Evolutionary conservation across 2,113 vertebrate genomes (phyloP), one percentile per base, ranked within the genome.

Genomic region (Vulpes ferrilata): DNA sequence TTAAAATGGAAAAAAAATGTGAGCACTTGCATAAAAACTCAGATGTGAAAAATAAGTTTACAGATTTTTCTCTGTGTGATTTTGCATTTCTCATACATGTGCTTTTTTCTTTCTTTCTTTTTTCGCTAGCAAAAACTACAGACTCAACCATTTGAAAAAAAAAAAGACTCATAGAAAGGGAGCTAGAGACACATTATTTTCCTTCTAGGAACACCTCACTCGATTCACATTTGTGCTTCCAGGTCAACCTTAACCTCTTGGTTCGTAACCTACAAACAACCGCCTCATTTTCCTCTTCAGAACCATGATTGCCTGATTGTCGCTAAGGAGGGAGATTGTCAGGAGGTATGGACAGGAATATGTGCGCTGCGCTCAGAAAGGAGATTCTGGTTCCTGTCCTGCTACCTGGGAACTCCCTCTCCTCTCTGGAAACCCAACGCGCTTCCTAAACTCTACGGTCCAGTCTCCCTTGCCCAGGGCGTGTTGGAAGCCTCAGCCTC

Each of bases 61-160:
- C 13, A 93, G 35, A 69, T 83, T 82, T 55, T 11, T 94, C 95
- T 87, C 55, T 53, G 27, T 90, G 20, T 76, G 67, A 88, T 83
- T 67, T 74, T 82, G 2, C 19, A 90, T 43, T 69, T 97, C 7
- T 69, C 22, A 2, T 35, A 30, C 5, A n/a, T 27, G 7, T 76
- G 19, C 3, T n/a, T 79, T 32, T 80, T 94, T 78, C 4, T 76
- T 25, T 2, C 23, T 23, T 60, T 60, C 22, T 80, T 86, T 82
- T 94, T 86, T 71, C 19, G 27, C 79, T 88, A 19, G 60, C 73
- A 83, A 74, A 73, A 51, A 65, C 23, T 55, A n/a, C 15, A 1
- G 32, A 82, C 23, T 85, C 27, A 23, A 48, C 2, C 20, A 32
- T 55, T 89, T 67, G 59, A 35, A 90, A 62, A 51, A 9, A 62